Conservation (phyloP, 1,140 invertebrate genomes). For the Neodiprion virginianus region DNA sequence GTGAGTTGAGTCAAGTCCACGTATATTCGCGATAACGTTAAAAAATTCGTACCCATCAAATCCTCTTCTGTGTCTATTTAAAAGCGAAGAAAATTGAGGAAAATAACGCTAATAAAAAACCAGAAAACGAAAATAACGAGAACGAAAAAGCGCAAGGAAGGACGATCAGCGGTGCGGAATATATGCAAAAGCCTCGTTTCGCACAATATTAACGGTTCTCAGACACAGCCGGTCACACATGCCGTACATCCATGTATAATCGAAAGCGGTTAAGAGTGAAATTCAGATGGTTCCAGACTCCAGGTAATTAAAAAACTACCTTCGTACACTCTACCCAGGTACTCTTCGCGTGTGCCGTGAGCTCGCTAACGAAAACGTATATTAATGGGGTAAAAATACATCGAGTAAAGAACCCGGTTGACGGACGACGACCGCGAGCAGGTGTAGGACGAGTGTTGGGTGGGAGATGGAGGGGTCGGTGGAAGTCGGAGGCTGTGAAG, state of each 20-base stretch:
- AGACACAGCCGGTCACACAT: background rate
- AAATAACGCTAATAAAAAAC: too few species aligned
- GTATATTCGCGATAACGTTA: too few species aligned
- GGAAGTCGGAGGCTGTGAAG: constrained; percentile 26
- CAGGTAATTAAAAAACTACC: background rate
- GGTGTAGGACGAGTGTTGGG: constrained; percentile 11
- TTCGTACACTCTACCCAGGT: background rate
- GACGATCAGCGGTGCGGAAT: too few species aligned
- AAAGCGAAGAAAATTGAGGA: too few species aligned
- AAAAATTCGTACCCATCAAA: too few species aligned
- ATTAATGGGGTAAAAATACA: constrained; percentile 31
- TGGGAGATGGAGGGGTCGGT: constrained; percentile 24
- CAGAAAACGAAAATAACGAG: too few species aligned
- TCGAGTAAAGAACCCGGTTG: constrained; percentile 31
- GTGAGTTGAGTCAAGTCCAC: too few species aligned
- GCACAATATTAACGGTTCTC: too few species aligned
- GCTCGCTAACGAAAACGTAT: constrained; percentile 35
- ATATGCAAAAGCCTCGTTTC: too few species aligned
- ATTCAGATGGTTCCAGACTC: background rate
- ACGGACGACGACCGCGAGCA: background rate
- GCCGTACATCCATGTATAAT: background rate
- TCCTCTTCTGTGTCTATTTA: too few species aligned
- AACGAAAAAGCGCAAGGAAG: too few species aligned
- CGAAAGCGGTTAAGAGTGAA: background rate
- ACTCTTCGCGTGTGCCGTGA: background rate